Evolutionary conservation across 92 coral and sea anemone genomes (phyloP).

Genomic region (Palythoa heliodiscus): DNA sequence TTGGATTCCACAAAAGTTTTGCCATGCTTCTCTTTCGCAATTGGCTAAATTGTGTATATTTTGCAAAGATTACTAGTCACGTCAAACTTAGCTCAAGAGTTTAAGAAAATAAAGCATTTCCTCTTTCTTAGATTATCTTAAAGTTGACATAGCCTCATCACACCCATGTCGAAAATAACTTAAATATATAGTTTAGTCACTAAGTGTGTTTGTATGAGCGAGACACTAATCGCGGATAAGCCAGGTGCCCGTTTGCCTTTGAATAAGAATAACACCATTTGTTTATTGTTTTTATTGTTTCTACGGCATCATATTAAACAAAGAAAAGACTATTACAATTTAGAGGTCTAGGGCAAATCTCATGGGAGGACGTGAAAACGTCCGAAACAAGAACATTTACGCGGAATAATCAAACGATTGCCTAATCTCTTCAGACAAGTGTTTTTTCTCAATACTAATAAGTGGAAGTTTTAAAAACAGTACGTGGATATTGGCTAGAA

Average conservation of each 20-base stretch:
- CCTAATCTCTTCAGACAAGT: background rate
- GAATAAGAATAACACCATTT: too few species aligned
- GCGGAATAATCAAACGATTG: background rate
- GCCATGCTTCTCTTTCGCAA: too few species aligned
- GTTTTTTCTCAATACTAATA: background rate
- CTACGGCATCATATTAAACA: background rate
- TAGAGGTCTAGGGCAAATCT: background rate
- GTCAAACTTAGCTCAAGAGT: background rate
- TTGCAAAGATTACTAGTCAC: background rate
- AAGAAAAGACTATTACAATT: background rate
- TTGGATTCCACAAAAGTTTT: too few species aligned
- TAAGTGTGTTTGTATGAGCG: too few species aligned
- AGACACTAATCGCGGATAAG: too few species aligned
- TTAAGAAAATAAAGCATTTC: too few species aligned
- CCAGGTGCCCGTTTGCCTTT: too few species aligned
- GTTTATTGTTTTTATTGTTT: too few species aligned
- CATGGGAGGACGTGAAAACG: background rate
- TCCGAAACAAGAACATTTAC: background rate
- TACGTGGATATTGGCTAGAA: background rate
- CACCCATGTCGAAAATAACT: too few species aligned
- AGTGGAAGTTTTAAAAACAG: background rate
- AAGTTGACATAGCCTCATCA: too few species aligned
- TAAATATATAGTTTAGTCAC: too few species aligned
- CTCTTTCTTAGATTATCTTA: too few species aligned
- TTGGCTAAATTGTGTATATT: background rate